A percentile compares a stretch with the other conserved stretches of the same genome.
Evolutionary conservation across 2,113 vertebrate genomes (phyloP).

Genomic region (Rhabdomys dilectus): DNA sequence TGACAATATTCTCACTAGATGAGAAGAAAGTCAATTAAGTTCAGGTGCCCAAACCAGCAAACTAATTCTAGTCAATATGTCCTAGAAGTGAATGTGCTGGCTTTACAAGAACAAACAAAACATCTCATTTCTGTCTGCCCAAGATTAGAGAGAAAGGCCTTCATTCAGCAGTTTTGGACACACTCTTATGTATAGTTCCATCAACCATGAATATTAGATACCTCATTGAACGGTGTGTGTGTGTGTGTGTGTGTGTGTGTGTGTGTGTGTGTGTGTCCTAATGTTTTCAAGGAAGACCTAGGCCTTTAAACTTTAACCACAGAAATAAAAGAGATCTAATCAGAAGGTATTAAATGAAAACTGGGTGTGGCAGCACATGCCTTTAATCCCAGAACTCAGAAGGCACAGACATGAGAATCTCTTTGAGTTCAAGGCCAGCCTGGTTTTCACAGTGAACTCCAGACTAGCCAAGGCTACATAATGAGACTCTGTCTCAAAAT

Average conservation of each 20-base stretch:
- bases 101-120: neutral
- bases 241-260: neutral
- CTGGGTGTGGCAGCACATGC: neutral
- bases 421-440: neutral
- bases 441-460: neutral
- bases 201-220: neutral
- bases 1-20: neutral
- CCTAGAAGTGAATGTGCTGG: neutral
- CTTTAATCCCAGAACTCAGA: neutral
- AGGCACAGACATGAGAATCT: neutral
- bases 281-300: slow-evolving; percentile 1
- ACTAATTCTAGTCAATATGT: neutral
- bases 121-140: neutral
- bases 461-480: neutral
- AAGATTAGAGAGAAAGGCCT: neutral
- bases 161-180: neutral
- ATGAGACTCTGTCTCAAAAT: neutral
- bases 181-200: neutral
- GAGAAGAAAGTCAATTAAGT: slow-evolving; percentile 30
- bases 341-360: neutral
- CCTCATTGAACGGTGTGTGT: neutral
- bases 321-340: neutral
- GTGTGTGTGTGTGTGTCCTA: neutral
- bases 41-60: neutral
- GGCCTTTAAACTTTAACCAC: neutral